These are phyloP conservation scores for Ochotona curzoniae DNA, from an alignment of 2,113 vertebrate species.

Conservation along the genomic window DNA sequence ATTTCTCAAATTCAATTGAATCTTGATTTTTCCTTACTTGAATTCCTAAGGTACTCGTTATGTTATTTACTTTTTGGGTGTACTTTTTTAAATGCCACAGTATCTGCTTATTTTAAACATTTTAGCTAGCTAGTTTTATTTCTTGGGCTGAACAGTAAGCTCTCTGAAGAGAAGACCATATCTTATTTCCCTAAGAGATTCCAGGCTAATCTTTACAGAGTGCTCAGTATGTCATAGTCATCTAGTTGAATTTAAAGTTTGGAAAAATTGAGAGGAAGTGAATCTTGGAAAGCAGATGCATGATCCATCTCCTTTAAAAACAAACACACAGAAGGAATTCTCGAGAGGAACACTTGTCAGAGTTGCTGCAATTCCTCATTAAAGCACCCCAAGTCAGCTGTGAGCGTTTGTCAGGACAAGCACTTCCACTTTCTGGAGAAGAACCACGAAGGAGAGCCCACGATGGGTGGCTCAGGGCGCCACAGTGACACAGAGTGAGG, in stretches of 20 bases:
- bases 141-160: slow-evolving; percentile 8
- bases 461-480: not conserved
- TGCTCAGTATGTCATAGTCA: not conserved
- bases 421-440: not conserved
- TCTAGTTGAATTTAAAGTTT: slow-evolving; percentile 16
- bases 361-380: slow-evolving; percentile 5
- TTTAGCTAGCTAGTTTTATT: slow-evolving; percentile 5
- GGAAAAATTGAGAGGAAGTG: not conserved
- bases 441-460: not conserved
- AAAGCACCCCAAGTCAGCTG: not conserved
- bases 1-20: not conserved
- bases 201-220: not conserved
- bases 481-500: not conserved
- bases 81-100: not conserved
- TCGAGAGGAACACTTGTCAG: not conserved
- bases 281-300: not conserved
- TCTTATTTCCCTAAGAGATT: slow-evolving; percentile 13
- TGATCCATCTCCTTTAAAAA: slow-evolving; percentile 37
- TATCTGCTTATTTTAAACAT: not conserved
- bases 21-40: not conserved
- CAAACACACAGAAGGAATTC: not conserved
- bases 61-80: not conserved
- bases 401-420: slow-evolving; percentile 24
- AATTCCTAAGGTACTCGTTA: not conserved
- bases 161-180: not conserved